Base-by-base conservation (phyloP, 2,888 invertebrate species). In the Quadriops clusia region DNA sequence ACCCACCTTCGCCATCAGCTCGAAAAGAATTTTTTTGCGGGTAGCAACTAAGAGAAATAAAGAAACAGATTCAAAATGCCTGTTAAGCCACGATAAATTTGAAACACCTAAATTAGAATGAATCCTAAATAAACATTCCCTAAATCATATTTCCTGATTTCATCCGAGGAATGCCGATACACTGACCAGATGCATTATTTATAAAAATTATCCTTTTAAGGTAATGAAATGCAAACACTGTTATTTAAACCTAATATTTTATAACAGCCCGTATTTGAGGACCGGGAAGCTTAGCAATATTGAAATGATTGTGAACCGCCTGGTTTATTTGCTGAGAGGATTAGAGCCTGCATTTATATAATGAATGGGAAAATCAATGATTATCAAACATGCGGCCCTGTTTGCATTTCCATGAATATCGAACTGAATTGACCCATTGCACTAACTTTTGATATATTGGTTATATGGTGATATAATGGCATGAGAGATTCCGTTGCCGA, bases 281-380 rank as follows among this genome's bases (percentile, higher is more conserved):
- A 37, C 33, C 36, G 32, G 27, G 29, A 31, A 36, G 41, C 37
- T 44, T 44, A 40, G 34, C 41, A 30, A 38, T 39, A 46, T 40
- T 41, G 44, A 38, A 41, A 45, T 41, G 39, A 40, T 40, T 42
- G 34, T 36, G 27, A 34, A 26, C 26, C 17, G 28, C 12, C 12
- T 13, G 20, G 17, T 28, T 41, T 47, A 45, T 49, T 49, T 49
- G 41, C 45, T 31, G 23, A 36, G 23, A 15, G 40, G 46, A 46
- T 49, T 49, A 46, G 34, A 39, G 37, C 40, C 32, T 34, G 37
- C 42, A 43, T 45, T 43, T 41, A 45, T 43, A 46, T 39, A 44
- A 45, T 42, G 43, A 45, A 43, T 42, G 42, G 40, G 39, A 44
- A 45, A 46, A 46, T 47, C 47, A 42, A 47, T 46, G 42, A 40